phyloP scores from a whole-genome alignment of 2,113 vertebrate species.

The Daphoenositta chrysoptera region DNA sequence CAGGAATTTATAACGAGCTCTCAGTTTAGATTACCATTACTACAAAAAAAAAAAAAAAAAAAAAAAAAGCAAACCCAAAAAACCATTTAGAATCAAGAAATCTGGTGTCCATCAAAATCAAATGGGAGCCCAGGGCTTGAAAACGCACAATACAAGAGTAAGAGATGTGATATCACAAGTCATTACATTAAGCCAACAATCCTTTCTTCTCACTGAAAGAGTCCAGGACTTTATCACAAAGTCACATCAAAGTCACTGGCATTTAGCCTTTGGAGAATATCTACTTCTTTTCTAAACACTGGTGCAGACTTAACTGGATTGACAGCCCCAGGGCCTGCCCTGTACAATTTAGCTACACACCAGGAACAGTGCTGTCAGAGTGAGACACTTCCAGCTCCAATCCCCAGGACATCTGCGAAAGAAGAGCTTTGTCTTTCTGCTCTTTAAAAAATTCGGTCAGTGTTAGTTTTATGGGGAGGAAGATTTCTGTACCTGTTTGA shows the following conservation, averaged over 20 bases:
- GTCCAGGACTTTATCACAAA: not conserved
- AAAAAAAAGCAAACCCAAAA: not conserved
- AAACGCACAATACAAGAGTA: not conserved
- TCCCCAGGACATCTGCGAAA: not conserved
- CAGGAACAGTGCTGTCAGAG: not conserved
- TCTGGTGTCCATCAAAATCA: not conserved
- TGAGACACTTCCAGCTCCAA: not conserved
- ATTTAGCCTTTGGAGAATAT: not conserved
- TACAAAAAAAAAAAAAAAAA: not conserved
- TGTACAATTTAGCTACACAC: not conserved
- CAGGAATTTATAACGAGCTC: not conserved
- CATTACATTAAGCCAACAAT: not conserved
- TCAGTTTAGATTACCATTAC: not conserved
- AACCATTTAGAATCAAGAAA: not conserved
- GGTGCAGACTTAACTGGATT: not conserved
- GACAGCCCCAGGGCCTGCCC: not conserved
- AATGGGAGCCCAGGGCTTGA: not conserved
- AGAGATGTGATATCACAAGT: not conserved
- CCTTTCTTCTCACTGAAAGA: not conserved
- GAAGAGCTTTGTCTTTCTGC: not conserved
- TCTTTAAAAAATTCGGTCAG: not conserved
- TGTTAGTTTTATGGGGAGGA: accelerated
- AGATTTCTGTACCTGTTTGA: not conserved
- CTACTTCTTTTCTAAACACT: not conserved
- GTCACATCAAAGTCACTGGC: not conserved